These are phyloP conservation scores for Ellobium chinense DNA, from an alignment of 2,888 invertebrate genomes.

Conservation along the genomic window DNA sequence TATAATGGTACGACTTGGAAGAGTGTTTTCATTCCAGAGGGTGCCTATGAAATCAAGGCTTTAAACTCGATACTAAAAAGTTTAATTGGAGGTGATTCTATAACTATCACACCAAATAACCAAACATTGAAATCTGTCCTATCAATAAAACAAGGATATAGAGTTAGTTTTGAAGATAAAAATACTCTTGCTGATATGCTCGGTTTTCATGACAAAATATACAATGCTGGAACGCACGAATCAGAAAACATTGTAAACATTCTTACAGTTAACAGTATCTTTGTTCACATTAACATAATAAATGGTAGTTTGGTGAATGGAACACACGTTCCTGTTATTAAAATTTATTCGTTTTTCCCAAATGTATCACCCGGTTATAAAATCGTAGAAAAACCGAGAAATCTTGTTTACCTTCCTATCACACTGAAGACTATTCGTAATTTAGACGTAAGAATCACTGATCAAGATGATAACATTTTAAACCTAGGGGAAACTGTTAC, in stretches of 20 bases:
- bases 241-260: constrained; percentile 43
- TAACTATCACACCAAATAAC: neutral
- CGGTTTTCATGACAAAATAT: neutral
- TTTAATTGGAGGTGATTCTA: neutral
- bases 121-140: constrained; percentile 4
- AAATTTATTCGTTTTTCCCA: constrained; percentile 49
- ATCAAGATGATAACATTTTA: constrained; percentile 44
- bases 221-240: constrained; percentile 13
- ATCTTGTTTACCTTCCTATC: constrained; percentile 47
- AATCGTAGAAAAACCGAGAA: constrained; percentile 45
- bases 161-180: constrained; percentile 24
- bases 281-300: constrained; percentile 47
- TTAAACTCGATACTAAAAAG: neutral
- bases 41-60: neutral
- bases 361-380: constrained; percentile 48
- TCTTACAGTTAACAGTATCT: constrained; percentile 39
- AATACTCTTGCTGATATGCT: constrained; percentile 3
- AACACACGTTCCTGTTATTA: neutral
- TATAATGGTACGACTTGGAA: neutral
- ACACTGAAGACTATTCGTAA: constrained; percentile 34
- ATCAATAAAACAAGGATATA: neutral
- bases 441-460: constrained; percentile 24
- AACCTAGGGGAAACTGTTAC: constrained; percentile 43
- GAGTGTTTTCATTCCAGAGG: neutral
- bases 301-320: constrained; percentile 36